phyloP scores from a whole-genome alignment of 2,797 vertebrate species.

The Simalia tracyae region DNA sequence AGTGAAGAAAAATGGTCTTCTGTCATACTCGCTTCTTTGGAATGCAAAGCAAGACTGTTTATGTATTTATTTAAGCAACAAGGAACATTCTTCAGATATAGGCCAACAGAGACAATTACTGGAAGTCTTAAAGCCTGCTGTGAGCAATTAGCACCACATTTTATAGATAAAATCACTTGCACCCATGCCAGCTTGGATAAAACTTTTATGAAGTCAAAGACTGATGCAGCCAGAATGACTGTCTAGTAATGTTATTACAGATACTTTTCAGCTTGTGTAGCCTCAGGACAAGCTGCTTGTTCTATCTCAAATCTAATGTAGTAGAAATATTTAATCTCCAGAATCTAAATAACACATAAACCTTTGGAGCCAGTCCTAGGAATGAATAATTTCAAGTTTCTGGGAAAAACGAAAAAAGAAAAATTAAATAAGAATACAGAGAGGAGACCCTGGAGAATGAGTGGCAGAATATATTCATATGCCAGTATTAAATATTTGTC shows the following conservation, averaged over 20 bases:
- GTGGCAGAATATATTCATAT: not conserved
- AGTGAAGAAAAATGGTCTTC: not conserved
- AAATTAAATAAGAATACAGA: not conserved
- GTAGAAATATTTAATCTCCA: conserved; percentile 19
- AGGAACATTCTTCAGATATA: not conserved
- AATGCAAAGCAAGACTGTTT: not conserved
- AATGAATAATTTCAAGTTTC: not conserved
- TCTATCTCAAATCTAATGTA: not conserved
- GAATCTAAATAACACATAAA: conserved; percentile 22
- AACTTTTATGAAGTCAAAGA: not conserved
- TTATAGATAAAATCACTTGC: not conserved
- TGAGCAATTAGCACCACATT: not conserved
- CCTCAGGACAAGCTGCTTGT: not conserved
- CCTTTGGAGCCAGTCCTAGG: not conserved
- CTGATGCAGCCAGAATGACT: not conserved
- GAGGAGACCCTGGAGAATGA: not conserved
- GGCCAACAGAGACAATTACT: not conserved
- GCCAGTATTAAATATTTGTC: not conserved
- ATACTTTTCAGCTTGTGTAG: conserved; percentile 2
- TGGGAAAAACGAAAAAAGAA: not conserved
- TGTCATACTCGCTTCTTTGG: not conserved
- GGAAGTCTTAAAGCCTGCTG: not conserved
- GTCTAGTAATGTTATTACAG: not conserved
- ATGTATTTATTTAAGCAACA: not conserved
- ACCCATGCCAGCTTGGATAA: not conserved